A percentile compares a stretch with the other conserved stretches of the same genome.
Evolutionary conservation across 2,797 vertebrate genomes (phyloP).

Genomic region (Tolypeutes matacus): DNA sequence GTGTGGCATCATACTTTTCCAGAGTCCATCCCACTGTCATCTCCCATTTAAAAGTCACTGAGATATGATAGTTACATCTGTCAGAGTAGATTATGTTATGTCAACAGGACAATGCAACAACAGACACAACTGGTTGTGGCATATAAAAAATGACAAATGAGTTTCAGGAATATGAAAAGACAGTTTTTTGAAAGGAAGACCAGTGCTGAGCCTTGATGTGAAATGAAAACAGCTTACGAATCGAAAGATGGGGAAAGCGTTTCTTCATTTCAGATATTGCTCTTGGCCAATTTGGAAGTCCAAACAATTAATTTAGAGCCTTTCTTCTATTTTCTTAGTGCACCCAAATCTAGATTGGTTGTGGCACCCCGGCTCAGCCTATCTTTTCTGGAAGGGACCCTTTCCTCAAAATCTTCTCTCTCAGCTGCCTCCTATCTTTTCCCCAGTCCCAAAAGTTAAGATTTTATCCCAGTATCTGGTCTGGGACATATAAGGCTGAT

Average conservation of each 20-base stretch:
- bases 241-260: conserved; percentile 81
- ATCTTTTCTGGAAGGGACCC: not conserved
- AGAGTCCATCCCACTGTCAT: conserved; percentile 62
- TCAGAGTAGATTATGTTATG: conserved; percentile 80
- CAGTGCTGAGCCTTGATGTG: conserved; percentile 79
- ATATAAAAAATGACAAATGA: conserved; percentile 86
- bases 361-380: not conserved
- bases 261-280: conserved; percentile 77
- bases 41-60: conserved; percentile 69
- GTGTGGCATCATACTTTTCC: conserved; percentile 20
- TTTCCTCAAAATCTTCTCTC: not conserved
- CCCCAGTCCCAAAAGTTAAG: conserved; percentile 74
- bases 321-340: conserved; percentile 22
- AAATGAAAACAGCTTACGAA: conserved; percentile 83
- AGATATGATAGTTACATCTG: conserved; percentile 84
- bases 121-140: conserved; percentile 82
- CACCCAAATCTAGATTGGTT: not conserved
- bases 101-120: conserved; percentile 67
- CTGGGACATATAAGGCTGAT: not conserved
- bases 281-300: not conserved
- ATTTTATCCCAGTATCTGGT: not conserved
- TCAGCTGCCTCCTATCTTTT: not conserved
- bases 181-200: conserved; percentile 82
- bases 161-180: conserved; percentile 85
- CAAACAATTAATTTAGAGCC: not conserved